A percentile compares a stretch with the other conserved stretches of the same genome.
Conservation (phyloP, 2,888 invertebrate genomes). For the Chymomyza amoena region DNA sequence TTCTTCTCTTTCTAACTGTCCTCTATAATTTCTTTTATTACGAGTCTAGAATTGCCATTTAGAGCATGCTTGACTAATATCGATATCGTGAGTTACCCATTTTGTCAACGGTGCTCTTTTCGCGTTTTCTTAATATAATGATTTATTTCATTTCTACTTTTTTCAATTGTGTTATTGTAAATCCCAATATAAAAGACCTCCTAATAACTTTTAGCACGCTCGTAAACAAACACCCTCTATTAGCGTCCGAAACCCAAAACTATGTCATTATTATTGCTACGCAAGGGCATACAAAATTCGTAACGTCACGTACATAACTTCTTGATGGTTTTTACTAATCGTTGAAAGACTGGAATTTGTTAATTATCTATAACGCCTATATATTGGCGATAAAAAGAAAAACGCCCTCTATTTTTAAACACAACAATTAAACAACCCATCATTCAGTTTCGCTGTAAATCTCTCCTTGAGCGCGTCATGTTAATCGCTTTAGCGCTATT, state of each 20-base stretch:
- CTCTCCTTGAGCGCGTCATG: conserved; percentile 35
- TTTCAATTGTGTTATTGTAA: no score
- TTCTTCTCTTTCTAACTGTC: no score
- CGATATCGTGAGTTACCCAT: no score
- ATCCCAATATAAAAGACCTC: no score
- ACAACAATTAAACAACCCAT: not conserved
- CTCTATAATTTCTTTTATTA: no score
- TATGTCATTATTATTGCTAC: not conserved
- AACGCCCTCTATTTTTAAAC: conserved; percentile 48
- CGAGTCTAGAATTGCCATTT: no score
- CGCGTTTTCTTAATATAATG: no score
- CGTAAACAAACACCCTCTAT: no score
- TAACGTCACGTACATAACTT: not conserved
- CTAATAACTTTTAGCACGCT: no score
- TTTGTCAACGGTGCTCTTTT: no score
- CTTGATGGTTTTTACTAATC: not conserved
- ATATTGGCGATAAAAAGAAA: not conserved
- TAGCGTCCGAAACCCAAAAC: not conserved
- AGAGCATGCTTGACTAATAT: no score
- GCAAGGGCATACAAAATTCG: not conserved
- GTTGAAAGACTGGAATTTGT: conserved; percentile 1
- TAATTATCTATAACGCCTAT: conserved; percentile 11
- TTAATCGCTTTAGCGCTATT: conserved; percentile 11
- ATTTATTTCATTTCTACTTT: no score
- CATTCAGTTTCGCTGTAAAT: conserved; percentile 19